Conservation (phyloP, 2,888 invertebrate species). For the Nymphalis urticae region DNA sequence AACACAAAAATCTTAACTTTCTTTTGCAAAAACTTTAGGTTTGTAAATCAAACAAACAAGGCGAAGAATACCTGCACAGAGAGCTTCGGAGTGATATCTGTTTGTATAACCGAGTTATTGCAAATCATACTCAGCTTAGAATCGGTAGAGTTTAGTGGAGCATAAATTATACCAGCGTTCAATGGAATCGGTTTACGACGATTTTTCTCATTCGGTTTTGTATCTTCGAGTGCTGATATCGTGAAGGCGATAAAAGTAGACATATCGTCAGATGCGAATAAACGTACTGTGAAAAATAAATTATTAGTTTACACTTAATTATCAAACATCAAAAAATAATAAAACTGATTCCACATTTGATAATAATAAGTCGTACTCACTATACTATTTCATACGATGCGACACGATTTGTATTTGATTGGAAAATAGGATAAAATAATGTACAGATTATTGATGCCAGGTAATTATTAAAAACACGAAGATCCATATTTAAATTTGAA, state of each 20-base stretch:
- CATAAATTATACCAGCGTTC: slow-evolving; percentile 56
- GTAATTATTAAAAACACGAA: too few relatives aligned
- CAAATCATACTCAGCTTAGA: slow-evolving; percentile 51
- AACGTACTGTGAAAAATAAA: slow-evolving; percentile 53
- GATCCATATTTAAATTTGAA: too few relatives aligned
- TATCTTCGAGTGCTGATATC: slow-evolving; percentile 63
- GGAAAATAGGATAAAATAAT: too few relatives aligned
- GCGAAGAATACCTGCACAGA: slow-evolving; percentile 54
- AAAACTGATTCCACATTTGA: too few relatives aligned
- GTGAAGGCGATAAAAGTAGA: slow-evolving; percentile 70
- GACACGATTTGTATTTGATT: too few relatives aligned
- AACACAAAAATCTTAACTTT: too few relatives aligned
- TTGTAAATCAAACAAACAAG: not conserved
- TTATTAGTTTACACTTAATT: not conserved
- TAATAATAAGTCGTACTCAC: too few relatives aligned
- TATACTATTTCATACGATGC: too few relatives aligned
- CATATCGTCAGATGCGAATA: slow-evolving; percentile 54
- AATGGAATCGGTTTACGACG: slow-evolving; percentile 55
- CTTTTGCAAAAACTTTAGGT: too few relatives aligned
- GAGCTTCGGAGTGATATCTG: slow-evolving; percentile 65
- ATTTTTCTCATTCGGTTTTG: slow-evolving; percentile 55
- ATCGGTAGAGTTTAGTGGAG: slow-evolving; percentile 45
- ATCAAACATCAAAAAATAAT: not conserved
- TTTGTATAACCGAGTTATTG: slow-evolving; percentile 64
- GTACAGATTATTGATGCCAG: too few relatives aligned